A percentile compares a stretch with the other conserved stretches of the same genome.
phyloP scores from a whole-genome alignment of 2,113 vertebrate genomes.

The Oncorhynchus nerka region DNA sequence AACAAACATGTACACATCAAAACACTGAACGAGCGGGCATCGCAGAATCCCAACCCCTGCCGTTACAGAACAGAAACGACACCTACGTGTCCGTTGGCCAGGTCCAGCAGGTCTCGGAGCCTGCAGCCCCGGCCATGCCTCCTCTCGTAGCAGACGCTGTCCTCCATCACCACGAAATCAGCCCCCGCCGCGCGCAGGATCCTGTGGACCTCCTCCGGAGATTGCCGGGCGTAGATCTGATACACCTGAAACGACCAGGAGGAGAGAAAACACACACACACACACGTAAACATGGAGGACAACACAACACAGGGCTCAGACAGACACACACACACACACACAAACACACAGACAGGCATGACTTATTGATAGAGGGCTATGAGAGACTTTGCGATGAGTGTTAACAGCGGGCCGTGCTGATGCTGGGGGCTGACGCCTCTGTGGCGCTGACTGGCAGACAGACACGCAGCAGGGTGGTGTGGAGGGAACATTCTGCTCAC shows the following conservation, averaged over 20 bases:
- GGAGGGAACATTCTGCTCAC: background rate
- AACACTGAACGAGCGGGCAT: too few species aligned
- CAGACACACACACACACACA: background rate
- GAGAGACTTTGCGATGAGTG: too few species aligned
- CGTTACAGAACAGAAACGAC: slow-evolving; percentile 12
- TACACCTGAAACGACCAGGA: slow-evolving; percentile 81
- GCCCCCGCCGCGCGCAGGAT: slow-evolving; percentile 83
- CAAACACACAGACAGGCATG: background rate
- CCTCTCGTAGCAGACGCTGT: slow-evolving; percentile 93
- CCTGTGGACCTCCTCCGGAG: slow-evolving; percentile 80
- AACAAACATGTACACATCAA: too few species aligned
- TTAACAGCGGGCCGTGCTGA: too few species aligned
- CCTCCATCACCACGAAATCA: slow-evolving; percentile 90
- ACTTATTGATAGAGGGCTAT: background rate
- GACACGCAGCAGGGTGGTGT: background rate
- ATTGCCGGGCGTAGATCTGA: slow-evolving; percentile 87
- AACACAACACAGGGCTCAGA: background rate
- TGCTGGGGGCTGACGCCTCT: too few species aligned
- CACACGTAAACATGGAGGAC: background rate
- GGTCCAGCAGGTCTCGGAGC: slow-evolving; percentile 88
- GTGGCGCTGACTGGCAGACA: too few species aligned
- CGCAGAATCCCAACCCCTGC: background rate
- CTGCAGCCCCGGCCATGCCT: slow-evolving; percentile 88
- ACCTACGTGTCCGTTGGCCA: slow-evolving; percentile 92
- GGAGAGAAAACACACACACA: background rate